Evolutionary conservation across 2,797 vertebrate species (phyloP), one percentile per base, ranked within the genome.

Genomic region (Callimico goeldii): DNA sequence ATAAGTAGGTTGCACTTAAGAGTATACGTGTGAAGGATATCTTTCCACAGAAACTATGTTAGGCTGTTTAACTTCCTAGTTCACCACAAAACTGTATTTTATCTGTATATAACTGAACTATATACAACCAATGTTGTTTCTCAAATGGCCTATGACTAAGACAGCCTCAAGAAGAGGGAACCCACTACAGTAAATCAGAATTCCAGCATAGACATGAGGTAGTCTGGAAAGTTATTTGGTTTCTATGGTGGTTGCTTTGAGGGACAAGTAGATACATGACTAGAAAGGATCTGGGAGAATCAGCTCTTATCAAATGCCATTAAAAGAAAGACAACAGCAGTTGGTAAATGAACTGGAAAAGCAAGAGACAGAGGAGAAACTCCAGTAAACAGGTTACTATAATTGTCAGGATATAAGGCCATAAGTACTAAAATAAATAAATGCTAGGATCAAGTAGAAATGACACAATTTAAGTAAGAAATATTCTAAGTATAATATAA

Each of bases 21-120:
- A 91, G 22, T 61, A 3, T 19, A 28, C 64, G 84, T 39, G 36
- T 95, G 70, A 94, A 91, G 79, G 11, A 33, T 15, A 80, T 30
- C 70, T 83, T 89, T 95, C 83, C 33, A 79, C 26, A 93, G 57
- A 93, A 94, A 90, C 14, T 41, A 77, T 36, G 17, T 57, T 79
- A 43, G 26, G 46, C 26, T 70, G 30, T 72, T 96, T 88, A 95
- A 82, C 57, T 75, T 52, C 30, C 50, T 70, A 76, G 4, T 41
- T 61, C 39, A 96, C 57, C 36, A 92, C 61, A 97, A 96, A 90
- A 58, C 9, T 26, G 75, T 52, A 43, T 26, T 88, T 72, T 85
- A 41, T 67, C 61, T 46, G n/a, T 30, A 94, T 10, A 4, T 39
- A 75, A 87, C 61, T 90, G 10, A 96, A 88, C 36, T 76, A 82